A percentile compares a stretch with the other conserved stretches of the same genome.
These are phyloP conservation scores for Drosophila pruinosa DNA, from an alignment of 1,140 invertebrate genomes.

Conservation along the genomic window DNA sequence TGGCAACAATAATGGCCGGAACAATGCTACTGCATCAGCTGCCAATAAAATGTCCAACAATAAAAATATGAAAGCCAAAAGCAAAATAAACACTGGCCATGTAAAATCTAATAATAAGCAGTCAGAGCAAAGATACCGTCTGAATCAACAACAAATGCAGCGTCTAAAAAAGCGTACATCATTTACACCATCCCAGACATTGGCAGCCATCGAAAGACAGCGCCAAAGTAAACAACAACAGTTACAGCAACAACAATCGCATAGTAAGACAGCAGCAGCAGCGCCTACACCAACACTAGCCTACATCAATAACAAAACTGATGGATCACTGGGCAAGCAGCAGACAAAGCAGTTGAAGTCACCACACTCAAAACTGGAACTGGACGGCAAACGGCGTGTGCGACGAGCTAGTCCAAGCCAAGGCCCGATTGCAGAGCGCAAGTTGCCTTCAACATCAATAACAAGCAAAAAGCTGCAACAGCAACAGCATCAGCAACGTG, in stretches of 20 bases:
- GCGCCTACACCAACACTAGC: constrained; percentile 42
- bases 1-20: constrained; percentile 41
- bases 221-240: constrained; percentile 58
- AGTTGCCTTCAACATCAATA: constrained; percentile 43
- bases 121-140: constrained; percentile 38
- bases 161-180: constrained; percentile 79
- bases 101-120: constrained; percentile 75
- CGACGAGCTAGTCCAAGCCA: constrained; percentile 36
- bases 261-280: constrained; percentile 28
- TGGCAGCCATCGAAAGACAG: constrained; percentile 72
- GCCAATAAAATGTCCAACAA: constrained; percentile 53
- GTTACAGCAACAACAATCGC: constrained; percentile 37
- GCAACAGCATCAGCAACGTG: constrained; percentile 38
- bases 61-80: constrained; percentile 62
- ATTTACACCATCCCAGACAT: constrained; percentile 79
- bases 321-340: constrained; percentile 73
- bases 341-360: constrained; percentile 31
- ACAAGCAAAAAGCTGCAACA: constrained; percentile 43
- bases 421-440: constrained; percentile 12
- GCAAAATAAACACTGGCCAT: constrained; percentile 51
- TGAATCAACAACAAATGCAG: constrained; percentile 74
- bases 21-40: constrained; percentile 40
- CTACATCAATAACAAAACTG: constrained; percentile 75
- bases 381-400: constrained; percentile 54
- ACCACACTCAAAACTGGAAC: not conserved